A percentile compares a stretch with the other conserved stretches of the same genome.
These are phyloP conservation scores for Nansenia antarctica DNA, from an alignment of 2,113 vertebrate species.

Conservation along the genomic window DNA sequence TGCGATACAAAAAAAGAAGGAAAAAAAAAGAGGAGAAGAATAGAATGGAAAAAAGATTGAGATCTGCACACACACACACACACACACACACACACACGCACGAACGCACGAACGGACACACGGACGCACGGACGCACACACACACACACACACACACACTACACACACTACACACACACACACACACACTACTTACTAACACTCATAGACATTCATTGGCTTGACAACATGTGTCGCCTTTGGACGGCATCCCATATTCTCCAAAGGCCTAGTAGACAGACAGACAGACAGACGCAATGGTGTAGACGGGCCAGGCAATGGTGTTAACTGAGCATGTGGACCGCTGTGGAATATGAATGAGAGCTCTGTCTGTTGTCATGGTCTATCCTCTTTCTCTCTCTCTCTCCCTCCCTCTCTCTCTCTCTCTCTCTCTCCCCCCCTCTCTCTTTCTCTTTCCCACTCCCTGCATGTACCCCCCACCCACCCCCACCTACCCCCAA, in stretches of 20 bases:
- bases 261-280: constrained; percentile 48
- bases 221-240: constrained; percentile 65
- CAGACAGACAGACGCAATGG: constrained; percentile 42
- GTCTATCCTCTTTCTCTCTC: background rate
- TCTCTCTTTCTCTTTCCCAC: background rate
- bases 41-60: constrained; percentile 60
- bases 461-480: constrained; percentile 9
- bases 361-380: constrained; percentile 39
- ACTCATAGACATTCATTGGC: constrained; percentile 54
- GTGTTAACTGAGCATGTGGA: constrained; percentile 49
- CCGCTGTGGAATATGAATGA: constrained; percentile 53
- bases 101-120: constrained; percentile 16
- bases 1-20: constrained; percentile 44
- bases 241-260: constrained; percentile 66
- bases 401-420: background rate
- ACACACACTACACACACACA: constrained; percentile 30
- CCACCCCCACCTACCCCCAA: constrained; percentile 1
- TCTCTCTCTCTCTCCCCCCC: background rate
- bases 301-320: constrained; percentile 41
- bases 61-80: constrained; percentile 43
- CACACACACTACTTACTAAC: constrained; percentile 22
- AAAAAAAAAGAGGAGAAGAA: constrained; percentile 35
- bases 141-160: constrained; percentile 33
- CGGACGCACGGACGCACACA: constrained; percentile 4
- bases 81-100: constrained; percentile 38